Evolutionary conservation across 2,888 invertebrate species (phyloP), one percentile per base, ranked within the genome.

Genomic region (Odontomyia ornata): DNA sequence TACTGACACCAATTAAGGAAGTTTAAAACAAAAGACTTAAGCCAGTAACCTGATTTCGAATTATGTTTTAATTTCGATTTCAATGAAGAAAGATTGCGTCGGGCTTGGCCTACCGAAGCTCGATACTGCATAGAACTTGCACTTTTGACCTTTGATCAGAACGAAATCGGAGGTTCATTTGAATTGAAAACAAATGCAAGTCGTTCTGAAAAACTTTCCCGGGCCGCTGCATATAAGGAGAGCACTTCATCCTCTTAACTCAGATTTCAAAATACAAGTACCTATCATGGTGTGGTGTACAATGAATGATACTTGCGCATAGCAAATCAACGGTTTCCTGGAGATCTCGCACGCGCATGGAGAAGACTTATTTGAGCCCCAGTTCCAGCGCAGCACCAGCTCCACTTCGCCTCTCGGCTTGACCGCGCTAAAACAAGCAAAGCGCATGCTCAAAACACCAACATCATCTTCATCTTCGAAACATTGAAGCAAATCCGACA

Each of bases 401-500:
- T 9, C n/a, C 52, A 52, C 52, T 52, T 52, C 52, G 18, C n/a
- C 52, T 52, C 52, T 18, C 13, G 52, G 15, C 15, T 52, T 18
- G 18, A 4, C 52, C 18, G 13, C 52, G 13, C 4, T 52, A 52
- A 13, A 52, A 18, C 52, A n/a, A 52, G 52, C 52, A 52, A 52
- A 9, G 52, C 3, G 52, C 52, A 13, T 52, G 52, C 52, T 18
- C 15, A 15, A 52, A 52, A 15, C 52, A 52, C 18, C 52, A 52
- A n/a, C 52, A 13, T 4, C 52, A 52, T 60, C 60, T 13, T 57
- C 43, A 36, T 57, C 69, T 47, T 47, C 21, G 36, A 36, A 60
- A 36, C 21, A 69, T 60, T 57, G 71, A 36, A 60, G 57, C 27
- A 60, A 60, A 60, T 60, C 73, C 23, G 60, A 73, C 73, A 43